A percentile compares a stretch with the other conserved stretches of the same genome.
Evolutionary conservation across 1,140 invertebrate species (phyloP).

Genomic region (Metopolophium dirhodum): DNA sequence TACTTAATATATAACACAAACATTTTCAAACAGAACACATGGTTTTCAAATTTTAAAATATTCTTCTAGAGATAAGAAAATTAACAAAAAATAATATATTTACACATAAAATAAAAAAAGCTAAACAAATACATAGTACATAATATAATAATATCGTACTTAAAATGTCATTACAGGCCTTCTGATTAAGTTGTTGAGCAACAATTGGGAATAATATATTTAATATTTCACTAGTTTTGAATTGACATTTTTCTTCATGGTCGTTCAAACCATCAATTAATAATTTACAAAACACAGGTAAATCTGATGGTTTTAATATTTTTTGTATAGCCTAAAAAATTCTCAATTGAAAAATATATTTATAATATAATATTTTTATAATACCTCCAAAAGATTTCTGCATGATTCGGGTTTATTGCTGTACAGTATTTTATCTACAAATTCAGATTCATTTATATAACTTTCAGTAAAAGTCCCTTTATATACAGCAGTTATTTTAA

Average conservation of each 20-base stretch:
- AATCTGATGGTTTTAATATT: conserved; percentile 43
- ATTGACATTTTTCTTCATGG: conserved; percentile 33
- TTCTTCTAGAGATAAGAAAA: neutral
- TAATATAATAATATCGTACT: conserved; percentile 28
- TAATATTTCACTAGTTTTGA: conserved; percentile 50
- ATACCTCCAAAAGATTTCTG: conserved; percentile 35
- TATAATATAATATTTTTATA: neutral
- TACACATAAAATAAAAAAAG: neutral
- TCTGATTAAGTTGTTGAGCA: conserved; percentile 38
- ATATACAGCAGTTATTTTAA: conserved; percentile 45
- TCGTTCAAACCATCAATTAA: conserved; percentile 40
- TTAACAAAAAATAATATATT: neutral
- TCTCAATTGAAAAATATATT: neutral
- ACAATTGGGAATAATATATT: conserved; percentile 47
- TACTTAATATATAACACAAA: neutral
- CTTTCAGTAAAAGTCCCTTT: conserved; percentile 50
- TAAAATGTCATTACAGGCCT: conserved; percentile 49
- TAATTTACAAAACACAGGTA: conserved; percentile 32
- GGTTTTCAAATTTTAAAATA: neutral
- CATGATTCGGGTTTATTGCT: conserved; percentile 18
- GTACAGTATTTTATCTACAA: conserved; percentile 26
- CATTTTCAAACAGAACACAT: neutral
- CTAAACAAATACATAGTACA: neutral
- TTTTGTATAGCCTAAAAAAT: conserved; percentile 34
- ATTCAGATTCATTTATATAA: conserved; percentile 42